These are phyloP conservation scores for Heliconius charithonia DNA, from an alignment of 2,888 invertebrate genomes.

Conservation along the genomic window DNA sequence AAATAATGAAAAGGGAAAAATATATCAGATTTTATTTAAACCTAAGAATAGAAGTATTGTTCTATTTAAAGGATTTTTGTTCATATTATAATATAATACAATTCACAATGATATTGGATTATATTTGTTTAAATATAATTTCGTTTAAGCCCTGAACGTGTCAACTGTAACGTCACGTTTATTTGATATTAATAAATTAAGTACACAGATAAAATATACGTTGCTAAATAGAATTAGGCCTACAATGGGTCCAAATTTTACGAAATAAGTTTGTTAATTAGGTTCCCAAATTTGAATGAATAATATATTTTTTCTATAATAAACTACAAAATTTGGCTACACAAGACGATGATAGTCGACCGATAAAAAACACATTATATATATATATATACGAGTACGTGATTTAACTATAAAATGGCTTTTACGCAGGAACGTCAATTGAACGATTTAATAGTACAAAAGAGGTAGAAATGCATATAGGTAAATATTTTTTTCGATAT, in stretches of 20 bases:
- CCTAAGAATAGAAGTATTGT: too few relatives aligned
- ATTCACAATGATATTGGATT: neutral
- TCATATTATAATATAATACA: neutral
- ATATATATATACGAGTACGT: neutral
- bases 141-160: neutral
- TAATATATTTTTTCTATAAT: neutral
- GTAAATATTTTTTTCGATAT: conserved; percentile 13
- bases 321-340: conserved; percentile 4
- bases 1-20: neutral
- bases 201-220: conserved; percentile 17
- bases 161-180: neutral
- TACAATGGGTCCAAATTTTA: neutral
- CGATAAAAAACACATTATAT: neutral
- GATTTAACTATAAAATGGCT: conserved; percentile 33
- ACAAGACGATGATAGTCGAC: neutral
- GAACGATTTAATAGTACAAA: conserved; percentile 35
- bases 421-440: conserved; percentile 40
- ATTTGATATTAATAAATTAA: neutral
- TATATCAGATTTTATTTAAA: too few relatives aligned
- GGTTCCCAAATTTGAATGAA: neutral
- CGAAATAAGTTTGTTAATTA: neutral
- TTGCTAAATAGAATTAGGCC: conserved; percentile 18
- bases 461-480: conserved; percentile 41
- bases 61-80: neutral
- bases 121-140: neutral